Percentiles rank a stretch among this genome's conserved stretches.
Conservation (phyloP, 2,113 vertebrate genomes). For the Microcebus lehilahytsara region DNA sequence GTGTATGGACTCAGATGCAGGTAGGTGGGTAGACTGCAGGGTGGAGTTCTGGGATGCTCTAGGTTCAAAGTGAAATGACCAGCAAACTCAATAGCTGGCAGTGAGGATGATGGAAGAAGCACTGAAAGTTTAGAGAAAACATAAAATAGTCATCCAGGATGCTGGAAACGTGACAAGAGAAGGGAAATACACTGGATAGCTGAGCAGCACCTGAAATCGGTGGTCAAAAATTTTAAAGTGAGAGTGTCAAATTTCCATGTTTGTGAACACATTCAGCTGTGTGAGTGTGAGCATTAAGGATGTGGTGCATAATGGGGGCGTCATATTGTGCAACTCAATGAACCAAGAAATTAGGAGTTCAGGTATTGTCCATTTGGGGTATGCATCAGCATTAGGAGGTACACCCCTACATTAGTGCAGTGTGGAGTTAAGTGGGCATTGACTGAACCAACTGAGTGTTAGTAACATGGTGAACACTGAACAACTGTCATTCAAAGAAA, state of each 20-base stretch:
- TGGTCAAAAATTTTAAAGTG: neutral
- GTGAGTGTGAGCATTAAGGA: neutral
- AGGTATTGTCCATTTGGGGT: too few species aligned
- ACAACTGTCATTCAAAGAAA: neutral
- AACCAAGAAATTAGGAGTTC: neutral
- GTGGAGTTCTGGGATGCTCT: neutral
- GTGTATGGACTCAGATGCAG: neutral
- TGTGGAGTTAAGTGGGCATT: neutral
- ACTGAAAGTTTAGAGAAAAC: neutral
- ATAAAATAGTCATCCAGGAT: neutral
- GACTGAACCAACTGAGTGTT: neutral
- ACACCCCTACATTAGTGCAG: neutral
- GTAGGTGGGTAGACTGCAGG: neutral
- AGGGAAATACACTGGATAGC: neutral
- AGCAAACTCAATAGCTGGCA: neutral
- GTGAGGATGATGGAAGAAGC: neutral
- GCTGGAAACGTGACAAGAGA: neutral
- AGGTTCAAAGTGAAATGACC: neutral
- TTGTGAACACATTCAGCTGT: neutral
- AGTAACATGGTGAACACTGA: neutral
- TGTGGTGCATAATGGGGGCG: neutral
- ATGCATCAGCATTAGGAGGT: neutral
- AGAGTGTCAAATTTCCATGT: neutral
- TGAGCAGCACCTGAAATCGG: neutral
- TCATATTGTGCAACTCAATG: neutral